Conservation (phyloP, 1,140 invertebrate species). For the Gryon sp. region DNA sequence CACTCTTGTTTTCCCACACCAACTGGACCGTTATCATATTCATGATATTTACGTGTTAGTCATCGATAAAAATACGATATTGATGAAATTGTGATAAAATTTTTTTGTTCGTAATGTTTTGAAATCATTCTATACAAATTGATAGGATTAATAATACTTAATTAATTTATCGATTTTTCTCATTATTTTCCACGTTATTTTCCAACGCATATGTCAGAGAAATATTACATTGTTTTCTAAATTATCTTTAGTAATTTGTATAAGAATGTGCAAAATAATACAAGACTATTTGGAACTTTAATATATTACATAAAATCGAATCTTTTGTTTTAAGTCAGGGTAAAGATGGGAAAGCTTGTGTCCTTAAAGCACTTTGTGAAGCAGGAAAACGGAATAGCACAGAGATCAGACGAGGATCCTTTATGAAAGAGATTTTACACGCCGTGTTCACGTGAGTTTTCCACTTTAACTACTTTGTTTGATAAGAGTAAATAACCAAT, state of each 20-base stretch:
- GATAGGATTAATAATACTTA: too few relatives aligned
- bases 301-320: conserved; percentile 23
- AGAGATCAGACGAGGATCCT: conserved; percentile 76
- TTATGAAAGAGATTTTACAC: conserved; percentile 81
- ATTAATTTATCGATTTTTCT: too few relatives aligned
- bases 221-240: too few relatives aligned
- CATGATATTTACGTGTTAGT: conserved; percentile 48
- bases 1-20: conserved; percentile 43
- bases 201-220: too few relatives aligned
- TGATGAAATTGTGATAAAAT: too few relatives aligned
- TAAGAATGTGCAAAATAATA: too few relatives aligned
- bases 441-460: conserved; percentile 82
- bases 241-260: too few relatives aligned
- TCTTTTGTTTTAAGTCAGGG: conserved; percentile 76
- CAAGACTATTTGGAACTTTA: too few relatives aligned
- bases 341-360: conserved; percentile 80
- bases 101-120: too few relatives aligned
- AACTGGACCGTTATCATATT: conserved; percentile 31
- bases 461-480: conserved; percentile 21
- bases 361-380: conserved; percentile 81
- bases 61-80: conserved; percentile 32
- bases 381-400: conserved; percentile 73
- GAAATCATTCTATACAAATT: too few relatives aligned
- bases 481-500: conserved; percentile 49
- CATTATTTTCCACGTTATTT: too few relatives aligned